phyloP scores from a whole-genome alignment of 2,797 vertebrate genomes.

The Hoplostethus mediterraneus region DNA sequence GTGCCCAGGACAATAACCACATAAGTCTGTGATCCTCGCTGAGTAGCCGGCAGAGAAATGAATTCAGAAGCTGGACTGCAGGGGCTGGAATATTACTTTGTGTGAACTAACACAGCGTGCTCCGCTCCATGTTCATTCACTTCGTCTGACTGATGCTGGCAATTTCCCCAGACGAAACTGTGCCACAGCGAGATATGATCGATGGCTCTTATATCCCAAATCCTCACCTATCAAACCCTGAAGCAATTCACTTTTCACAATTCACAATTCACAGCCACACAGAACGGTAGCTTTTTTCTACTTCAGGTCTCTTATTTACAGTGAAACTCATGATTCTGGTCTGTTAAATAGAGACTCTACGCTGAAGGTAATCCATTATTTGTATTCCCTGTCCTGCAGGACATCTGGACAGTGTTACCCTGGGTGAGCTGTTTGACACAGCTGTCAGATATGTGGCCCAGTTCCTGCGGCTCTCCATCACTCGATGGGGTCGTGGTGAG shows the following conservation, averaged over 20 bases:
- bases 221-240: slow-evolving; percentile 72
- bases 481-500: slow-evolving; percentile 48
- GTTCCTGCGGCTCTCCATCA: slow-evolving; percentile 54
- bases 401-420: slow-evolving; percentile 79
- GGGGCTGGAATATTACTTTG: slow-evolving; percentile 79
- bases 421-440: slow-evolving; percentile 77
- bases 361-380: slow-evolving; percentile 38
- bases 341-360: slow-evolving; percentile 52
- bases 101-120: slow-evolving; percentile 68
- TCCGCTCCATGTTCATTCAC: slow-evolving; percentile 68
- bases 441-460: slow-evolving; percentile 64
- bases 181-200: slow-evolving; percentile 78
- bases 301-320: slow-evolving; percentile 51
- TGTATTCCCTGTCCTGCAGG: slow-evolving; percentile 64
- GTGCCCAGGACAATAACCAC: slow-evolving; percentile 82
- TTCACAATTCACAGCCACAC: slow-evolving; percentile 73
- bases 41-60: slow-evolving; percentile 77
- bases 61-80: slow-evolving; percentile 72
- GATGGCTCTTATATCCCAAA: slow-evolving; percentile 80
- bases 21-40: slow-evolving; percentile 81
- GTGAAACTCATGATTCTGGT: slow-evolving; percentile 44
- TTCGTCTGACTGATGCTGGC: slow-evolving; percentile 81
- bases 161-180: slow-evolving; percentile 80
- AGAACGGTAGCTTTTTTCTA: slow-evolving; percentile 33
- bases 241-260: slow-evolving; percentile 81